Base-by-base conservation (phyloP, 2,113 vertebrate genomes). In the Chloropsis hardwickii region DNA sequence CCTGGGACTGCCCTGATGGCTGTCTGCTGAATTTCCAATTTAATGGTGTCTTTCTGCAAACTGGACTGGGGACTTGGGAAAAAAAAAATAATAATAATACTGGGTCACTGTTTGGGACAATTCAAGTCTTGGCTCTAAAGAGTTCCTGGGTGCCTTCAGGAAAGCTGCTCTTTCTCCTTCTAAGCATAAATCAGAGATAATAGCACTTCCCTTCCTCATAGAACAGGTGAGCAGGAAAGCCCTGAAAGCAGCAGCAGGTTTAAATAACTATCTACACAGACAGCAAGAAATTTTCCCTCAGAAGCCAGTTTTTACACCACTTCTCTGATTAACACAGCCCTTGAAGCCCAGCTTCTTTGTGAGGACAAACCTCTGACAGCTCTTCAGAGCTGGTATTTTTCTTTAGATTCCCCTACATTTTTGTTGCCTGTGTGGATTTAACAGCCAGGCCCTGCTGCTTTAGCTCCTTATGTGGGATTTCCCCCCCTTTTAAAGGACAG, bases 371-470 rank as follows among this genome's bases (percentile, higher is more conserved):
- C 51, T 86, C 83, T 78, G 74, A 79, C 1, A 7, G 91, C 57
- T 81, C 70, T 88, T 95, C 71, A 86, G 65, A 81, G 58, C 15
- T 1, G 2, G 5, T 69, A 81, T 66, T 84, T 94, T 91, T 45
- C 72, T 91, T 88, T 96, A 88, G 58, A 81, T 86, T 86, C 69
- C 51, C 60, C 73, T 44, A 42, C 33, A 89, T 81, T 89, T 37
- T 81, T 92, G 83, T 86, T 95, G 84, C 73, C 93, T 89, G 50
- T 62, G 72, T 86, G 77, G 77, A 78, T 94, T 84, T 33, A 78
- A 78, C 71, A 76, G 74, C 37, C 86, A 81, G 64, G 69, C 56
- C 72, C 77, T 88, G 69, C 69, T 89, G 90, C 9, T 84, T 86
- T 70, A 88, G 51, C 83, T 88, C 67, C 64, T 81, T 50, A 42